A percentile compares a stretch with the other conserved stretches of the same genome.
phyloP scores from a whole-genome alignment of 1,140 invertebrate species.

The Drosophila sulfurigaster region DNA sequence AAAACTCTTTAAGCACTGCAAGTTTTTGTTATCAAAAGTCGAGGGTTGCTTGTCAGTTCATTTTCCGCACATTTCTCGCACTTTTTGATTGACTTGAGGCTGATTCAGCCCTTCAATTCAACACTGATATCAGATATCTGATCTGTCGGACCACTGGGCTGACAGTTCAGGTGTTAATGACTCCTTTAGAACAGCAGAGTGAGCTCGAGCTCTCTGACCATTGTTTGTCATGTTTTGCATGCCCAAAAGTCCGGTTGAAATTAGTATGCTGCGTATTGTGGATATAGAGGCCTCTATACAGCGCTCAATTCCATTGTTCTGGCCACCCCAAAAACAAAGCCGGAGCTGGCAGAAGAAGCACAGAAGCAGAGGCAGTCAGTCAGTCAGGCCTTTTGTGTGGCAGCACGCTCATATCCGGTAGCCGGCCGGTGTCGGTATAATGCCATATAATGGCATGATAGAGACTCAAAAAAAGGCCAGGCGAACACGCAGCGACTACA shows the following conservation, averaged over 20 bases:
- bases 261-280: slow-evolving; percentile 31
- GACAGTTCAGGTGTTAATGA: slow-evolving; percentile 78
- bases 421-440: slow-evolving; percentile 48
- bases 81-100: background rate
- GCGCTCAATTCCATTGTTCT: slow-evolving; percentile 55
- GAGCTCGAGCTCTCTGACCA: background rate
- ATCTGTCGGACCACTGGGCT: slow-evolving; percentile 69
- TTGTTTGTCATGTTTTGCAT: slow-evolving; percentile 63
- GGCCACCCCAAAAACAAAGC: slow-evolving; percentile 62
- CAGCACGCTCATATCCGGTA: slow-evolving; percentile 76
- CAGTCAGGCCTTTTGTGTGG: slow-evolving; percentile 67
- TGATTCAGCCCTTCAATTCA: no score
- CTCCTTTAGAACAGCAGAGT: slow-evolving; percentile 52
- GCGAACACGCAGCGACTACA: background rate
- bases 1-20: background rate
- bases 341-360: background rate
- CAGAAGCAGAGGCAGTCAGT: background rate
- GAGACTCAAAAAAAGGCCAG: slow-evolving; percentile 17
- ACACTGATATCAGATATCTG: slow-evolving; percentile 49
- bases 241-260: slow-evolving; percentile 61
- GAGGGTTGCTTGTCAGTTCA: background rate
- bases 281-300: slow-evolving; percentile 7
- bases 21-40: background rate
- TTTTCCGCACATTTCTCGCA: background rate
- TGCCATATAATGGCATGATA: slow-evolving; percentile 69